These are phyloP conservation scores for Zapus hudsonius DNA, from an alignment of 2,113 vertebrate genomes.

Conservation along the genomic window DNA sequence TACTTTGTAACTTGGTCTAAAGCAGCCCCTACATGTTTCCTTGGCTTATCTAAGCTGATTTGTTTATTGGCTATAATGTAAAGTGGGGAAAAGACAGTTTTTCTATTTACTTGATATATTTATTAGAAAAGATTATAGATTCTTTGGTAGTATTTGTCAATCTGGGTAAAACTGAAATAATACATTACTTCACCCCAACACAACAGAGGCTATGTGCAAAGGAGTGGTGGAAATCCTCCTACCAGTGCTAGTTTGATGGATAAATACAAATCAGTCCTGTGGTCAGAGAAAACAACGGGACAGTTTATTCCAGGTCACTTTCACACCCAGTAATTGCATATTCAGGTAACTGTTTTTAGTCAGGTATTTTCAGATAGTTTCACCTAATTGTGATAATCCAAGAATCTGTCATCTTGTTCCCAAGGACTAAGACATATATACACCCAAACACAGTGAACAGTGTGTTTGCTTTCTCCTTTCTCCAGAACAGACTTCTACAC, in stretches of 20 bases:
- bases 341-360: conserved; percentile 34
- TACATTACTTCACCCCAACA: not conserved
- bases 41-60: not conserved
- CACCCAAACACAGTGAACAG: not conserved
- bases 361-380: not conserved
- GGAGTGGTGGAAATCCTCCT: not conserved
- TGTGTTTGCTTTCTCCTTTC: not conserved
- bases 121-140: not conserved
- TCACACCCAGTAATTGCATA: not conserved
- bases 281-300: not conserved
- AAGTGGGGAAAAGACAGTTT: not conserved
- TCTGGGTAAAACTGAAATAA: not conserved
- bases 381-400: not conserved
- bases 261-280: not conserved
- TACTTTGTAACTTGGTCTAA: not conserved
- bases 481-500: not conserved
- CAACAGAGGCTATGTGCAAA: not conserved
- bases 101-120: not conserved
- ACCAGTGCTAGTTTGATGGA: fast-evolving
- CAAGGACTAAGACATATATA: not conserved
- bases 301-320: not conserved
- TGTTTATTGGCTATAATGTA: not conserved
- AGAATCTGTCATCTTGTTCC: not conserved
- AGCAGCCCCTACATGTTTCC: not conserved
- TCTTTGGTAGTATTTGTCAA: not conserved